Conservation (phyloP, 1,140 invertebrate species). For the Drosophila sproati region DNA sequence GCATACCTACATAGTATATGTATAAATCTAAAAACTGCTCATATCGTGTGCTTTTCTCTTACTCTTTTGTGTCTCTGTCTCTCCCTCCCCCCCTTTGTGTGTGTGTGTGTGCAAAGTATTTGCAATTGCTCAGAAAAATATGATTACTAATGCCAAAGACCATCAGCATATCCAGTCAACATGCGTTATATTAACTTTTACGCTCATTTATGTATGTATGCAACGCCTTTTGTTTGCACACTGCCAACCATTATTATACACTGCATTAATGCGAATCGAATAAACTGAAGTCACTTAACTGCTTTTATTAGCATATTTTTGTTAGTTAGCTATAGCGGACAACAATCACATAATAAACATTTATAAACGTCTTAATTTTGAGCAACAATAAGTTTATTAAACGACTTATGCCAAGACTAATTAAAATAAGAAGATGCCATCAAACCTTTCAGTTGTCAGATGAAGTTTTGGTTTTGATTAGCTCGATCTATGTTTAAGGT, state of each 20-base stretch:
- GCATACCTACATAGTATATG: conserved; percentile 31
- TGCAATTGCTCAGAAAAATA: conserved; percentile 72
- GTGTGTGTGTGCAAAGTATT: conserved; percentile 49
- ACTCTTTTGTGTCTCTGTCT: neutral
- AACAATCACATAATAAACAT: too few relatives aligned
- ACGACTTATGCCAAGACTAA: too few relatives aligned
- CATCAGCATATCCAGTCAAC: conserved; percentile 43
- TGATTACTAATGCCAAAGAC: conserved; percentile 73
- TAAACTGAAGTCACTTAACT: conserved; percentile 21
- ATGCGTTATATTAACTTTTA: conserved; percentile 74
- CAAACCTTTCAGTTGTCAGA: too few relatives aligned
- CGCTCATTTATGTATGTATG: conserved; percentile 15
- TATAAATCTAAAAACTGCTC: conserved; percentile 80
- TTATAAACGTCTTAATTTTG: too few relatives aligned
- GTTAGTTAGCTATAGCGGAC: neutral
- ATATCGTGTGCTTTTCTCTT: conserved; percentile 50
- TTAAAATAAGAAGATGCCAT: too few relatives aligned
- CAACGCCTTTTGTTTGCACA: conserved; percentile 57
- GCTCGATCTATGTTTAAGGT: too few relatives aligned
- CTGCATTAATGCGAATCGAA: conserved; percentile 15
- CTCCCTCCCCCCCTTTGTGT: neutral
- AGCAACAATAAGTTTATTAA: too few relatives aligned
- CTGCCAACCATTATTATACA: conserved; percentile 33
- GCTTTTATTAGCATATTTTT: neutral
- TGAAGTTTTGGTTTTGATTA: too few relatives aligned